Evolutionary conservation across 2,888 invertebrate genomes (phyloP).

Genomic region (Oxyscelio sp.): DNA sequence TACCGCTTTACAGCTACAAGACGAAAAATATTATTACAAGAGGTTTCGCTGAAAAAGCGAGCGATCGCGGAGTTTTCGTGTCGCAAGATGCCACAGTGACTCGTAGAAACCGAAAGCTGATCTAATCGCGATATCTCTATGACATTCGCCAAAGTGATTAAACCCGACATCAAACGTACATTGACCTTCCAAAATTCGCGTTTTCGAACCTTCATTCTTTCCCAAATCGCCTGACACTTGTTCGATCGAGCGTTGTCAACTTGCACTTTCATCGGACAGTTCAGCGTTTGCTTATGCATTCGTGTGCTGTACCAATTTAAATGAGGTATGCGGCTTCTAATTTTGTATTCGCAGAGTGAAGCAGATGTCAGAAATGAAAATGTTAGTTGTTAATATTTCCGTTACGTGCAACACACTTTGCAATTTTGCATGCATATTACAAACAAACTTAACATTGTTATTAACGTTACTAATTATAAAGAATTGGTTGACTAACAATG

Average conservation of each 20-base stretch:
- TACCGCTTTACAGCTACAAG: too few relatives aligned
- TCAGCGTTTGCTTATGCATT: slow-evolving; percentile 4
- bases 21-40: too few relatives aligned
- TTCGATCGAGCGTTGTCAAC: background rate
- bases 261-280: background rate
- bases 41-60: background rate
- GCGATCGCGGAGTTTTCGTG: background rate
- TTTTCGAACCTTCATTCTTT: background rate
- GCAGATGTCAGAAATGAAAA: slow-evolving; percentile 38
- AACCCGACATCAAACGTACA: background rate
- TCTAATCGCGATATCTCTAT: slow-evolving; percentile 15
- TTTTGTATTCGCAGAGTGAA: slow-evolving; percentile 33
- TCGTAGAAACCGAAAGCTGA: background rate
- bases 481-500: too few relatives aligned
- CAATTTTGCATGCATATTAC: background rate
- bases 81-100: too few relatives aligned
- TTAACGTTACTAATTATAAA: background rate
- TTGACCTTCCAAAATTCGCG: background rate
- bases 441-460: background rate
- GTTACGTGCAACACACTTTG: background rate
- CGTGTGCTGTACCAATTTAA: slow-evolving; percentile 44
- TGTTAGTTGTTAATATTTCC: slow-evolving; percentile 19
- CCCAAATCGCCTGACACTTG: background rate
- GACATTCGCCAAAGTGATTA: background rate
- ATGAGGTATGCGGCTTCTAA: slow-evolving; percentile 49